A percentile compares a stretch with the other conserved stretches of the same genome.
Conservation (phyloP, 37 sponge, comb jelly and placozoan species). For the Ianthella basta region DNA sequence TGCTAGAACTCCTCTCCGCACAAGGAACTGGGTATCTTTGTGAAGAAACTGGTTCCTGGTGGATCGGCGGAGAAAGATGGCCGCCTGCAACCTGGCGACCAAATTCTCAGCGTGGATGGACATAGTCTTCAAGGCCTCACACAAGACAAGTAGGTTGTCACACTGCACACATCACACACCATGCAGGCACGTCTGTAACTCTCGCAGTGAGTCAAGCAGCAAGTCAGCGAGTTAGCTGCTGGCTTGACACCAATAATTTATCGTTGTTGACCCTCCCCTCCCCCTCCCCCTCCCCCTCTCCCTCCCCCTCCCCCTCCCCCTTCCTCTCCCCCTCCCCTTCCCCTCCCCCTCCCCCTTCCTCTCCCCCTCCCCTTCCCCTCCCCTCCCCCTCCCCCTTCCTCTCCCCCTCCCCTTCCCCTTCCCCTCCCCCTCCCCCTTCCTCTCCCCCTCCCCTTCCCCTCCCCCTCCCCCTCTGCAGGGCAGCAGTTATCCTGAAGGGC, state of each 20-base stretch:
- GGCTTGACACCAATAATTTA: neutral
- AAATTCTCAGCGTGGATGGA: constrained; percentile 60
- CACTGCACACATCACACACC: neutral
- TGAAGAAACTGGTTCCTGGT: constrained; percentile 53
- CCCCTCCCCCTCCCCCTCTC: neutral
- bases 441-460: neutral
- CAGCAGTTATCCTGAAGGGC: constrained; percentile 51
- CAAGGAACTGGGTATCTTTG: constrained; percentile 54
- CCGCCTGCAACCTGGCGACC: constrained; percentile 74
- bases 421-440: neutral
- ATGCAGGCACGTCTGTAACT: neutral
- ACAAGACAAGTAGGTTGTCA: constrained; percentile 54
- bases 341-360: constrained; percentile 5
- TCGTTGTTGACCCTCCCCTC: neutral
- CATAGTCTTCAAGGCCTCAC: constrained; percentile 47
- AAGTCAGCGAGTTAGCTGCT: no score
- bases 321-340: constrained; percentile 45
- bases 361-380: neutral
- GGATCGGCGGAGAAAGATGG: constrained; percentile 77
- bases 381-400: neutral
- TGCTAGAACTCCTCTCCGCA: constrained; percentile 8
- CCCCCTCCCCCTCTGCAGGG: constrained; percentile 33
- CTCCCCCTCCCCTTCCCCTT: neutral
- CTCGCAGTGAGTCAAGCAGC: no score
- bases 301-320: neutral